Base-by-base conservation (phyloP, 2,888 invertebrate species). In the Melanargia galathea region DNA sequence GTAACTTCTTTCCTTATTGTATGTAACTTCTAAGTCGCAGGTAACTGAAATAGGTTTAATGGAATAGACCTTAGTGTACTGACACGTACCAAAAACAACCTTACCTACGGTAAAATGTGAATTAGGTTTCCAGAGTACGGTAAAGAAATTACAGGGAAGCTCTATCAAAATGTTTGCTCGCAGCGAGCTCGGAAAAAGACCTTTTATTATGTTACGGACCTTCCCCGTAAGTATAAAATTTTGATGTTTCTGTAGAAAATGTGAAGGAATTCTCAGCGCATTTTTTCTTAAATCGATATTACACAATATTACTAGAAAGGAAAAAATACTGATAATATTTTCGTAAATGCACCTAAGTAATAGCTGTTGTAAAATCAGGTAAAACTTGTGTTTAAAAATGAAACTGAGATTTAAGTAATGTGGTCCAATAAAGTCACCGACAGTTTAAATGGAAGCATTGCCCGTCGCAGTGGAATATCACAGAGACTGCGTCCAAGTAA, bases 151-250 rank as follows among this genome's bases (percentile, higher is more conserved):
- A 56, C 35, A 52, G 35, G 33, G 57, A 38, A 54, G 30, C 54
- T 54, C 54, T 46, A 65, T 62, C 62, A 57, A 62, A 58, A 65
- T 62, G 58, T 65, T 62, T 54, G 38, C 38, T 54, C 45, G 35
- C 51, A 51, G 45, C 22, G 57, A 52, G 58, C 40, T 57, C 26
- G 61, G 46, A 46, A 54, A 58, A 49, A 65, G 62, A 54, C 62
- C 61, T 65, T 61, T 52, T 65, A 62, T 62, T 62, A 62, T 46
- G 38, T 61, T 57, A 64, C 26, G 57, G 61, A 58, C 58, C 52
- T 52, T 30, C 62, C 46, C 18, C 57, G 43, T 51, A 43, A 24
- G 56, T 56, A 57, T 56, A 57, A 57, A 51, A 55, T 62, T 51
- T 52, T 43, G 62, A 62, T 43, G 43, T 57, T 62, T 35, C 20